Conservation (phyloP, 2,888 invertebrate genomes). For the Byasa hedistus region DNA sequence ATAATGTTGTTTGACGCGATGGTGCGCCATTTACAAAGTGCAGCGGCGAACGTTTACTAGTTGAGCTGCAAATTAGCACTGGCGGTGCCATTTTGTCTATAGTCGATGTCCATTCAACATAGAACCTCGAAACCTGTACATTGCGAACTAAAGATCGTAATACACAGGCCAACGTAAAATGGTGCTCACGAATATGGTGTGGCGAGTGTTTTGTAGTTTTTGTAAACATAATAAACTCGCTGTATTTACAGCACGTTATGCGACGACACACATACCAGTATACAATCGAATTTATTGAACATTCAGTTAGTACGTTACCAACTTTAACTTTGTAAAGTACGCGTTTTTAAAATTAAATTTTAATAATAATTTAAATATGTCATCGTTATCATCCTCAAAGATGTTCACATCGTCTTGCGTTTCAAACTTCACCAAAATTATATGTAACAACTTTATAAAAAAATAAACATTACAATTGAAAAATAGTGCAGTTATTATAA, state of each 20-base stretch:
- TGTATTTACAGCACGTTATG: slow-evolving; percentile 39
- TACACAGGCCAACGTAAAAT: slow-evolving; percentile 20
- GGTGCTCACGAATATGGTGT: slow-evolving; percentile 27
- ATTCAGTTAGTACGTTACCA: not conserved
- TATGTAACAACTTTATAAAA: too few species aligned
- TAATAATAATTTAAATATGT: too few species aligned
- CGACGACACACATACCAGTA: slow-evolving; percentile 9
- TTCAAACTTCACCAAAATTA: too few species aligned
- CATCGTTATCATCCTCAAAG: too few species aligned
- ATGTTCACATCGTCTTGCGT: too few species aligned
- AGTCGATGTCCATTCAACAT: slow-evolving; percentile 11
- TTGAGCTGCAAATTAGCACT: slow-evolving; percentile 24
- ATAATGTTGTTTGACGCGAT: slow-evolving; percentile 13
- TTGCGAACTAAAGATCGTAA: slow-evolving; percentile 20
- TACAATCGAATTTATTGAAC: slow-evolving; percentile 25
- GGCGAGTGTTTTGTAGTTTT: slow-evolving; percentile 33
- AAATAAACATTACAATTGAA: too few species aligned
- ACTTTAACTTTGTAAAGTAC: not conserved
- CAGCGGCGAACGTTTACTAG: slow-evolving; percentile 19
- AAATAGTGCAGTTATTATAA: too few species aligned
- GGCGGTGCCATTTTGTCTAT: slow-evolving; percentile 40
- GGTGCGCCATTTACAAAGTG: slow-evolving; percentile 15
- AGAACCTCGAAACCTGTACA: slow-evolving; percentile 38
- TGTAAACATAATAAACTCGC: slow-evolving; percentile 46
- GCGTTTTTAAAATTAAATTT: too few species aligned